These are phyloP conservation scores for Hyposoter didymator DNA, from an alignment of 2,888 invertebrate species.

Conservation along the genomic window DNA sequence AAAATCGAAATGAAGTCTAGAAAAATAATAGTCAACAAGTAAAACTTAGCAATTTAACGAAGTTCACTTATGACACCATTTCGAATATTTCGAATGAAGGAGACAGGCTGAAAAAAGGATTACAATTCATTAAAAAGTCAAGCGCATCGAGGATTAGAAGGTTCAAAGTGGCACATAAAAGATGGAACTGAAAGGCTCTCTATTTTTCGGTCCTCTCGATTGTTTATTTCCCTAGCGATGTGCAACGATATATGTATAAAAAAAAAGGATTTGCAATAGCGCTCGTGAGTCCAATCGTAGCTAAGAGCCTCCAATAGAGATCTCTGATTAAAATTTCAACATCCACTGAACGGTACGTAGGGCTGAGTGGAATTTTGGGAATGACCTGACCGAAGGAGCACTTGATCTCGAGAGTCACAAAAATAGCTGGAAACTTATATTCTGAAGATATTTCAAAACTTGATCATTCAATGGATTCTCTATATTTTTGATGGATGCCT, in stretches of 20 bases:
- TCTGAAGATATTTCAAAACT: not conserved
- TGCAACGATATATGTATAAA: not conserved
- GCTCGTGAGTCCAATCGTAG: not conserved
- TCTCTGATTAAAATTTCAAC: not conserved
- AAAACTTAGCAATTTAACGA: not conserved
- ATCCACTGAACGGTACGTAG: not conserved
- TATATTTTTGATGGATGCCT: not conserved
- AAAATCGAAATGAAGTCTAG: not conserved
- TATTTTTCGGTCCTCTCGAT: not conserved
- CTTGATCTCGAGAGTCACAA: not conserved
- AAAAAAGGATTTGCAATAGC: not conserved
- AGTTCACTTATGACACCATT: not conserved
- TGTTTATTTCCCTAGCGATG: not conserved
- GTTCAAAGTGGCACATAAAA: slow-evolving; percentile 28
- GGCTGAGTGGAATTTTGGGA: not conserved
- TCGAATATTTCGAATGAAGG: not conserved
- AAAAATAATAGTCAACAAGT: not conserved
- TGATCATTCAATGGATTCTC: not conserved
- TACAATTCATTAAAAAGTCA: slow-evolving; percentile 37
- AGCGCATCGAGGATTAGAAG: slow-evolving; percentile 15
- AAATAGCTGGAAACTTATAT: not conserved
- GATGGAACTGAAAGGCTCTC: slow-evolving; percentile 2
- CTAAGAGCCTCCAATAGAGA: not conserved
- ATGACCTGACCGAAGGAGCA: not conserved
- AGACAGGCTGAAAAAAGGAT: not conserved